Conservation (phyloP, 2,797 vertebrate species). For the Gambusia yucatana region DNA sequence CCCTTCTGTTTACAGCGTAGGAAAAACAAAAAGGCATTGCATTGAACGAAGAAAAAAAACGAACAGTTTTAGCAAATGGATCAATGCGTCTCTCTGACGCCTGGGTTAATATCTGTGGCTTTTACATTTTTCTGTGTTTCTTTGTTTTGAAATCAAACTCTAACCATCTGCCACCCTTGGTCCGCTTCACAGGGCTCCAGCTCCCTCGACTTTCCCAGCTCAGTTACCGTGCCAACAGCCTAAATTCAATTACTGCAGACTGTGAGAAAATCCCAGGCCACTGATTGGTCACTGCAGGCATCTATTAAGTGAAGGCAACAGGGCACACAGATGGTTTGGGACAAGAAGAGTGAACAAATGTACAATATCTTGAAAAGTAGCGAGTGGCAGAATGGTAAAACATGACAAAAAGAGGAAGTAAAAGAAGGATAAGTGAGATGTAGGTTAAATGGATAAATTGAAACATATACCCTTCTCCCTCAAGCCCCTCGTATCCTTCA, state of each 20-base stretch:
- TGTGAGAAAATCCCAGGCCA: conserved; percentile 61
- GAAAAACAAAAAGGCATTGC: background rate
- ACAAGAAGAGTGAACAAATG: background rate
- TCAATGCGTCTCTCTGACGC: background rate
- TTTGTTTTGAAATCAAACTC: conserved; percentile 30
- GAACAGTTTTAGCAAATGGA: background rate
- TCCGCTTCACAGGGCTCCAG: conserved; percentile 17
- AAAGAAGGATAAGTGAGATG: conserved; percentile 23
- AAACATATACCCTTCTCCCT: conserved; percentile 24
- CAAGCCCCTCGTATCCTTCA: conserved; percentile 61
- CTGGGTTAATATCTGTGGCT: conserved; percentile 10
- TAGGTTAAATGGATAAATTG: conserved; percentile 39
- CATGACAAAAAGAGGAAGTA: background rate
- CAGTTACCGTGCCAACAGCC: conserved; percentile 58
- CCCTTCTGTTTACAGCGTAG: background rate
- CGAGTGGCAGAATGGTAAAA: conserved; percentile 22
- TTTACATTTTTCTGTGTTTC: background rate
- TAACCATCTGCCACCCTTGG: conserved; percentile 16
- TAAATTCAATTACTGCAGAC: conserved; percentile 69
- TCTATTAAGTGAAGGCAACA: conserved; percentile 46
- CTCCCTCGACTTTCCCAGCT: conserved; percentile 33
- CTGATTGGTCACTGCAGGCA: conserved; percentile 65
- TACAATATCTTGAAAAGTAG: conserved; percentile 16
- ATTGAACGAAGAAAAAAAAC: background rate
- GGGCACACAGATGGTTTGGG: conserved; percentile 11